Evolutionary conservation across 1,140 invertebrate genomes (phyloP).

Genomic region (Bombus confusus): DNA sequence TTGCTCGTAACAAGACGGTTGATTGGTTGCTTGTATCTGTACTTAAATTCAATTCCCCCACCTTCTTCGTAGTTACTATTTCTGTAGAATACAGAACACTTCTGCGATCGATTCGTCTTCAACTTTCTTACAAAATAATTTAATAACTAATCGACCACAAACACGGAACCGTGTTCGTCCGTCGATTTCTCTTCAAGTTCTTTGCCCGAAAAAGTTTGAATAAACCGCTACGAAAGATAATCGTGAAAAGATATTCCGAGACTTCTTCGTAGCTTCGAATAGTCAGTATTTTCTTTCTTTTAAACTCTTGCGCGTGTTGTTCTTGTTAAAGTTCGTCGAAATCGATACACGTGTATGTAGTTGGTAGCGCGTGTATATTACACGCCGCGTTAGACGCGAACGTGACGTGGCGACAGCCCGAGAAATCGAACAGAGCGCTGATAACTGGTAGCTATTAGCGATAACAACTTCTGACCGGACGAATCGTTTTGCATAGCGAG

Average conservation of each 20-base stretch:
- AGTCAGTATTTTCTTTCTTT: not conserved
- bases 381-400: not conserved
- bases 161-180: constrained; percentile 28
- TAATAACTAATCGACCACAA: constrained; percentile 20
- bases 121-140: constrained; percentile 44
- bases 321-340: constrained; percentile 13
- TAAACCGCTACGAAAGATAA: not conserved
- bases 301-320: not conserved
- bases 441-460: constrained; percentile 70
- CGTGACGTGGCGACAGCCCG: constrained; percentile 11
- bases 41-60: constrained; percentile 59
- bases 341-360: no score
- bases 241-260: not conserved
- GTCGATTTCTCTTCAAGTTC: not conserved
- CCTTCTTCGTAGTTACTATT: not conserved
- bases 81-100: not conserved
- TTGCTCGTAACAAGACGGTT: constrained; percentile 38
- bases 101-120: not conserved
- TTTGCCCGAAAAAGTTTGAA: not conserved
- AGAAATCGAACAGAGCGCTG: constrained; percentile 64
- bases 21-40: constrained; percentile 55
- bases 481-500: constrained; percentile 60
- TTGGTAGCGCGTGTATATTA: not conserved
- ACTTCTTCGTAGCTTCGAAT: no score
- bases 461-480: constrained; percentile 67